Evolutionary conservation across 2,888 invertebrate species (phyloP).

Genomic region (Chrysolina americana): DNA sequence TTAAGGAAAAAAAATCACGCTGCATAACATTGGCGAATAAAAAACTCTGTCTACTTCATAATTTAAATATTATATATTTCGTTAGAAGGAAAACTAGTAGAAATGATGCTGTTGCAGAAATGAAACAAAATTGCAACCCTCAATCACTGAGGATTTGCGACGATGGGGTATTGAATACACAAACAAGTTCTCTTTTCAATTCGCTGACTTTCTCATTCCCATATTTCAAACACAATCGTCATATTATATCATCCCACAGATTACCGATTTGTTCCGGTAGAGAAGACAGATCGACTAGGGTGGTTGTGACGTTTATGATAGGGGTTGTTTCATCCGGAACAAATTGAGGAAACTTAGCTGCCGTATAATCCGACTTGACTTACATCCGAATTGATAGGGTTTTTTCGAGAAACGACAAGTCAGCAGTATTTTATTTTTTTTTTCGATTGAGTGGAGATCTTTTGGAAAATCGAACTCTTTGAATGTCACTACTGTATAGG

Average conservation of each 20-base stretch:
- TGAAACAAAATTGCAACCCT: too few relatives aligned
- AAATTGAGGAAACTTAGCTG: slow-evolving; percentile 50
- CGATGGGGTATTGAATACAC: not conserved
- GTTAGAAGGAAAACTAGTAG: too few relatives aligned
- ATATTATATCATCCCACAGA: slow-evolving; percentile 52
- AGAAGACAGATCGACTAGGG: slow-evolving; percentile 64
- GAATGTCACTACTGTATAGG: too few relatives aligned
- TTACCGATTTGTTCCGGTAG: slow-evolving; percentile 65
- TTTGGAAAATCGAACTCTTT: too few relatives aligned
- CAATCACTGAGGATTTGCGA: not conserved
- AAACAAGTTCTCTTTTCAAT: not conserved
- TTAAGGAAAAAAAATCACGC: too few relatives aligned
- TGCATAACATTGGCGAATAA: too few relatives aligned
- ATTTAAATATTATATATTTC: too few relatives aligned
- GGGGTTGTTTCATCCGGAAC: slow-evolving; percentile 55
- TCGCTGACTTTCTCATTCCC: not conserved
- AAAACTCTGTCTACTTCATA: too few relatives aligned
- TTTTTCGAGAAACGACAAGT: not conserved
- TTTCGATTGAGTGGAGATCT: not conserved
- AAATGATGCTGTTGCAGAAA: too few relatives aligned
- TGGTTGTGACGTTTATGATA: slow-evolving; percentile 63
- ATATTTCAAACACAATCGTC: slow-evolving; percentile 1
- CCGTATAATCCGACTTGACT: slow-evolving; percentile 38
- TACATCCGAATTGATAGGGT: slow-evolving; percentile 15
- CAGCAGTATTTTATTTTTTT: too few relatives aligned